These are phyloP conservation scores for Cardiocondyla obscurior DNA, from an alignment of 1,140 invertebrate species.

Conservation along the genomic window DNA sequence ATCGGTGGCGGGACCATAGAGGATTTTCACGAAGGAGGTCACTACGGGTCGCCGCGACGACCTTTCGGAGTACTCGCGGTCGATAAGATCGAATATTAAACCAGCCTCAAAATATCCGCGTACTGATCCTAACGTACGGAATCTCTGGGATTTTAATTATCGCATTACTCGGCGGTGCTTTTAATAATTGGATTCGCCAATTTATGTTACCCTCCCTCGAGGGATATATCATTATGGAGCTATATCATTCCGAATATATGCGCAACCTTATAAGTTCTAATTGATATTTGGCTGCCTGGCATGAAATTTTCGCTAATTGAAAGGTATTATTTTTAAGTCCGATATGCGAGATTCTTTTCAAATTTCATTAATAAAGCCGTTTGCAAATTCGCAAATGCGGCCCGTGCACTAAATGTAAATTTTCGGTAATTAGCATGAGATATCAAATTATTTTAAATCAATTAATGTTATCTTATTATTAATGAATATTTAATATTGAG, in stretches of 20 bases:
- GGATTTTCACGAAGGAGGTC: conserved; percentile 52
- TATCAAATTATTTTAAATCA: conserved; percentile 12
- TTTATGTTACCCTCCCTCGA: not conserved
- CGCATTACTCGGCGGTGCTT: not conserved
- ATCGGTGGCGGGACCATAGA: not conserved
- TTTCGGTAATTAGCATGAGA: not conserved
- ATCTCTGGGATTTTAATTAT: not conserved
- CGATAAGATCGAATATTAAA: conserved; percentile 38
- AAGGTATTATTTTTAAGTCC: conserved; percentile 11
- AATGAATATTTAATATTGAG: too few species aligned
- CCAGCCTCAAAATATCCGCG: conserved; percentile 17
- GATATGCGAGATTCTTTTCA: not conserved
- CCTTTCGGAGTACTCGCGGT: not conserved
- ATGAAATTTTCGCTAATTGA: not conserved
- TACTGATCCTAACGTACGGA: not conserved
- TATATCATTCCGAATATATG: not conserved
- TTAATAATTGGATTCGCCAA: conserved; percentile 25
- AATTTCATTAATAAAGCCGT: not conserved
- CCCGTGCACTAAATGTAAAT: not conserved
- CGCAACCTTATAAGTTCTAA: not conserved
- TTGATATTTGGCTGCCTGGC: not conserved
- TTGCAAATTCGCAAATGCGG: not conserved
- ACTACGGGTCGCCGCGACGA: conserved; percentile 34
- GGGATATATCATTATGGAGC: not conserved
- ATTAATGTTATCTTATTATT: not conserved